Base-by-base conservation (phyloP, 1,140 invertebrate genomes). In the Euura saliciscinereae region DNA sequence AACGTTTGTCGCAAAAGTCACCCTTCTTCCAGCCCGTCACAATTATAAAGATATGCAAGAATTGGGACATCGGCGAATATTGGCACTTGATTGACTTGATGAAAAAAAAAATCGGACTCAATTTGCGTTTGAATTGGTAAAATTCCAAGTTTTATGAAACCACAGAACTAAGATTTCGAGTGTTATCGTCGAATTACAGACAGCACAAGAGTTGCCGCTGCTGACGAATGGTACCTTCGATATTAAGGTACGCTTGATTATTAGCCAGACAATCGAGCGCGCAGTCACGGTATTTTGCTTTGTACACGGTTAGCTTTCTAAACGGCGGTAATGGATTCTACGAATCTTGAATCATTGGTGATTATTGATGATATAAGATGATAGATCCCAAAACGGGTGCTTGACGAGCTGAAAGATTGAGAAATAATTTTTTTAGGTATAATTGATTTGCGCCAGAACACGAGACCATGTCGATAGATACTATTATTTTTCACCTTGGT, bases 301-400 rank as follows among this genome's bases (percentile, higher is more conserved):
- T 59, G 51, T 59, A 59, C 13, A 59, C 71, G 72, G 68, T 44
- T 45, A 66, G 69, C 69, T 74, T 74, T 74, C 70, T 74, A 71
- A 74, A 74, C 70, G 65, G 65, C 73, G 44, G 73, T 71, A 74
- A 74, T 71, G 73, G 73, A 74, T 74, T 74, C 73, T 71, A 66
- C 73, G 73, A 74, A 74, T 70, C 68, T n/a, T 71, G 69, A 74
- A 71, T 74, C 73, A 74, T 71, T 71, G 73, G 8, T n/a, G 10
- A 59, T 74, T 74, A 74, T 67, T 65, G 66, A 67, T 74, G 73
- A 74, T 71, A 46, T 69, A 44, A 46, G 68, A 69, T 69, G 68
- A 69, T 44, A 11, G 44, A 67, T 13, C 66, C 28, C 10, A 44
- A 67, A 44, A 44, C 43, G 66, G 43, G 66, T 67, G 13, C 5